phyloP scores from a whole-genome alignment of 2,888 invertebrate species.

The Cheilosia urbana region DNA sequence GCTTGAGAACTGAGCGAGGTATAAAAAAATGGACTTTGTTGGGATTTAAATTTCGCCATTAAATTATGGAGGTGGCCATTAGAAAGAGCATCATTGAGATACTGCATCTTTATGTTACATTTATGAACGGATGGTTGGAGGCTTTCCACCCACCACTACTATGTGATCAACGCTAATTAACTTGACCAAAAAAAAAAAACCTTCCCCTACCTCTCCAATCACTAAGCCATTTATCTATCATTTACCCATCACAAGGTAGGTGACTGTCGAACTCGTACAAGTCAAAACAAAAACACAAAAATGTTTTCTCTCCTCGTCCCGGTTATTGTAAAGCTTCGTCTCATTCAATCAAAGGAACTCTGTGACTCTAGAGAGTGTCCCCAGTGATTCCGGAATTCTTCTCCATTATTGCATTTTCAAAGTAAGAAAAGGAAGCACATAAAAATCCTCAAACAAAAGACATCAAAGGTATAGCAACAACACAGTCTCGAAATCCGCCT shows the following conservation, averaged over 20 bases:
- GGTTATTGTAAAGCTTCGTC: constrained; percentile 66
- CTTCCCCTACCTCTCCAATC: too few relatives aligned
- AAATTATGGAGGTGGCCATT: constrained; percentile 27
- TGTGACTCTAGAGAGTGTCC: constrained; percentile 37
- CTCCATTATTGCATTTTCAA: constrained; percentile 66
- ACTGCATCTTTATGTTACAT: neutral
- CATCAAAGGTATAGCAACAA: constrained; percentile 60
- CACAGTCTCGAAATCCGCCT: constrained; percentile 54
- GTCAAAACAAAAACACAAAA: neutral
- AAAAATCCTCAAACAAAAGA: constrained; percentile 40
- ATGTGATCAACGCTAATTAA: too few relatives aligned
- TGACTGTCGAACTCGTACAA: too few relatives aligned
- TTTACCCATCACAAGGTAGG: too few relatives aligned
- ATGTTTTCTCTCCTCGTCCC: neutral
- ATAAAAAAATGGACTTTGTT: constrained; percentile 21
- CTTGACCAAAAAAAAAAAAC: too few relatives aligned
- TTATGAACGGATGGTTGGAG: too few relatives aligned
- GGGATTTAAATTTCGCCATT: constrained; percentile 43
- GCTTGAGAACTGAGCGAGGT: constrained; percentile 30
- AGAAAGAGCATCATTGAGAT: neutral
- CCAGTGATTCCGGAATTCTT: constrained; percentile 63
- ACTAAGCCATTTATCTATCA: too few relatives aligned
- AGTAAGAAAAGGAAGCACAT: constrained; percentile 19
- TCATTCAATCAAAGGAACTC: constrained; percentile 54
- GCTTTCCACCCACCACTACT: too few relatives aligned